These are phyloP conservation scores for Callipepla californica DNA, from an alignment of 2,113 vertebrate genomes.

Conservation along the genomic window DNA sequence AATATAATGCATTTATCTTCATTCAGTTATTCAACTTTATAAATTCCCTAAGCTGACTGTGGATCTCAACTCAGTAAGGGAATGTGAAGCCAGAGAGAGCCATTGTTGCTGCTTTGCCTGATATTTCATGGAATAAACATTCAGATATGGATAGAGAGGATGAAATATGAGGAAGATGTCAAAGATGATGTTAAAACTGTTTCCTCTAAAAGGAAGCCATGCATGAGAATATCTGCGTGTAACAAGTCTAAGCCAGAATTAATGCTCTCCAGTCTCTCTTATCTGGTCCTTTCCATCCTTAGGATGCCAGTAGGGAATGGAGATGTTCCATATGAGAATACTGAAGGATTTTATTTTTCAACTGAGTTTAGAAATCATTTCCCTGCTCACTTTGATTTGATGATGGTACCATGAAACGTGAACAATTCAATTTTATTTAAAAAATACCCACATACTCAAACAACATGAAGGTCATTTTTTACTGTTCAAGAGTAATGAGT, in stretches of 20 bases:
- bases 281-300: background rate
- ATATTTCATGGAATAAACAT: background rate
- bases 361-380: background rate
- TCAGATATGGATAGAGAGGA: background rate
- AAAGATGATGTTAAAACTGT: background rate
- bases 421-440: constrained; percentile 4
- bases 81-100: background rate
- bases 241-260: background rate
- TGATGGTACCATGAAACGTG: background rate
- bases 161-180: background rate
- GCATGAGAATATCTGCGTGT: background rate
- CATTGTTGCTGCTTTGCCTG: background rate
- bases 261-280: background rate
- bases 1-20: background rate
- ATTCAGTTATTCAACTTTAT: background rate
- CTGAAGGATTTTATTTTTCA: background rate
- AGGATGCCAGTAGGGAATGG: background rate
- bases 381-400: background rate
- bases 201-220: background rate
- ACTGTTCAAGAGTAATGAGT: constrained; percentile 22
- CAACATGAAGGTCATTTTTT: background rate
- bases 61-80: background rate
- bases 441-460: background rate
- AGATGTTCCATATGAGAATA: background rate
- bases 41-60: background rate